phyloP scores from a whole-genome alignment of 2,888 invertebrate species.

The Noctuana brunneofusca region DNA sequence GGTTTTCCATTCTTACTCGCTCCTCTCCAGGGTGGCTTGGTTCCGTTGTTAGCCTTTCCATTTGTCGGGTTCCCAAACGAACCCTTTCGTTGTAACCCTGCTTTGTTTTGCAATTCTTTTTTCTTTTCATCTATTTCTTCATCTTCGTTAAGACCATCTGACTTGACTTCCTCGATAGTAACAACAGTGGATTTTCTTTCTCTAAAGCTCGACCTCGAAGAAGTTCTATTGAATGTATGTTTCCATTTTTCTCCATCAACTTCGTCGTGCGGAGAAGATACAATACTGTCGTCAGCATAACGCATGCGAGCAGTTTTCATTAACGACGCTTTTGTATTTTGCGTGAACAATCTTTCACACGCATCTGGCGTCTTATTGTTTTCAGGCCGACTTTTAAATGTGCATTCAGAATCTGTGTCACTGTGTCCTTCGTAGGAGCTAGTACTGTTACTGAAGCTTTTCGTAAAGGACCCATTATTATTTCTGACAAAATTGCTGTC shows the following conservation, averaged over 20 bases:
- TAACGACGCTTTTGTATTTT: slow-evolving; percentile 82
- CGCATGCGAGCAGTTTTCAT: slow-evolving; percentile 85
- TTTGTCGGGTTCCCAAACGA: slow-evolving; percentile 59
- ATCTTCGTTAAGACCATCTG: slow-evolving; percentile 69
- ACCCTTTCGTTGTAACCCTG: slow-evolving; percentile 58
- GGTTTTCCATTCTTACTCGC: slow-evolving; percentile 63
- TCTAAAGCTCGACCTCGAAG: slow-evolving; percentile 69
- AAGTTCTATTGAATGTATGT: slow-evolving; percentile 63
- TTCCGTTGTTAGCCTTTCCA: slow-evolving; percentile 59
- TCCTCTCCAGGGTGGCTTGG: slow-evolving; percentile 77
- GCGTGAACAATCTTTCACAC: slow-evolving; percentile 79
- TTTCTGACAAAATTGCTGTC: slow-evolving; percentile 52
- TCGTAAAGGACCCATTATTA: slow-evolving; percentile 58
- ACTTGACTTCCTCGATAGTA: slow-evolving; percentile 78
- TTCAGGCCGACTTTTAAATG: slow-evolving; percentile 62
- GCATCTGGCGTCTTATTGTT: slow-evolving; percentile 63
- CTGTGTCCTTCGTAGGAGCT: slow-evolving; percentile 86
- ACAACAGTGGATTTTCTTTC: slow-evolving; percentile 74
- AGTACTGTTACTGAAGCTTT: slow-evolving; percentile 83
- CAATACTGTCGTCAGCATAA: slow-evolving; percentile 77
- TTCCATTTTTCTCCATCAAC: slow-evolving; percentile 73
- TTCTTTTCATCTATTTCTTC: slow-evolving; percentile 71
- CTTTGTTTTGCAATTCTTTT: slow-evolving; percentile 58
- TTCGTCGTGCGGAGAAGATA: slow-evolving; percentile 65
- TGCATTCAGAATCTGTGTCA: slow-evolving; percentile 85